Evolutionary conservation across 2,888 invertebrate genomes (phyloP), one percentile per base, ranked within the genome.

Genomic region (Ochropleura plecta): DNA sequence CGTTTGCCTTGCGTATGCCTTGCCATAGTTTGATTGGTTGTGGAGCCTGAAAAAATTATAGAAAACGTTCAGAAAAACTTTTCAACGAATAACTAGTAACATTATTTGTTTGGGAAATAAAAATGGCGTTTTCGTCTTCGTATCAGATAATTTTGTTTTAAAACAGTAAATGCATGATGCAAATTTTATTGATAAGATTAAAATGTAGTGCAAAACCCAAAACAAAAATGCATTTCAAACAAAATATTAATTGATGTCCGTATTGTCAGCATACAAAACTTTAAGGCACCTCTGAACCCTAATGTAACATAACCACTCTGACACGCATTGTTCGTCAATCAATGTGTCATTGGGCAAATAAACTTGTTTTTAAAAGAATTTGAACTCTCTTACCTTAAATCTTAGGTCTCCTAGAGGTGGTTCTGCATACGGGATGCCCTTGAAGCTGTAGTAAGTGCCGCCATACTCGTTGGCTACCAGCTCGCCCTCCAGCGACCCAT

Each of bases 341-440:
- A 62, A 53, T 48, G 14, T 49, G 42, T 18, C 49, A 44, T n/a
- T 44, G 12, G 44, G 44, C 51, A 44, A n/a, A n/a, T 30, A 0
- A n/a, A 44, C 1, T 6, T 55, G 3, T n/a, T 16, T 10, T 18
- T 44, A 6, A 16, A 20, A 62, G 3, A 20, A 14, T 3, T 9
- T 53, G 16, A 57, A 40, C 10, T 57, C 14, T 40, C n/a, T 30
- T 86, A 94, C 95, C 91, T 94, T 92, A 71, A 94, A 95, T 60
- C 94, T 85, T 4, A 94, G 86, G 10, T 93, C 89, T 10, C 93
- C 93, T 0, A 93, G 12, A 0, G 95, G 95, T 0, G 95, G 93
- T 59, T 89, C 89, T 0, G 94, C 95, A n/a, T 93, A 95, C 0
- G 95, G 95, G 40, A 95, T 92, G 0, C 94, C 94, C 75, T 93